Conservation (phyloP, 2,113 vertebrate species). For the Etia nguti region DNA sequence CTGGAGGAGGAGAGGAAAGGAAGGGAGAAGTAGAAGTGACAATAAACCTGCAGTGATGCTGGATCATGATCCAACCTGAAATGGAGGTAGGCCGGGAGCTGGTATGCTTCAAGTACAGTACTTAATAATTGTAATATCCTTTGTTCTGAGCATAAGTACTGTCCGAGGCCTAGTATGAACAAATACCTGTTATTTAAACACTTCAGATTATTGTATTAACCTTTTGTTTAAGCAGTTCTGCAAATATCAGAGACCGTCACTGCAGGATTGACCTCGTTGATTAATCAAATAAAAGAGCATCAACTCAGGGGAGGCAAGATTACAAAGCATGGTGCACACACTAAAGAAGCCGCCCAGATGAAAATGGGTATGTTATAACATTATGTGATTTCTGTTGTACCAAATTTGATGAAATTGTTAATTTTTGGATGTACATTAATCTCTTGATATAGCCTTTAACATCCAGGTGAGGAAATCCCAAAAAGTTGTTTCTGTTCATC, state of each 20-base stretch:
- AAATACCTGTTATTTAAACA: neutral
- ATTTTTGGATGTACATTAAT: neutral
- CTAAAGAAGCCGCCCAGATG: neutral
- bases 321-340: neutral
- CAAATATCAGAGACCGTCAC: neutral
- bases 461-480: neutral
- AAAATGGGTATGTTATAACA: neutral
- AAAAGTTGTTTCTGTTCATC: neutral
- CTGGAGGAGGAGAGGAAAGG: neutral
- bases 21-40: neutral
- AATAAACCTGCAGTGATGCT: neutral
- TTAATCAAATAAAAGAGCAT: neutral
- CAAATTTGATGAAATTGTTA: neutral
- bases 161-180: neutral
- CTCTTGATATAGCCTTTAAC: neutral
- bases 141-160: neutral
- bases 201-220: neutral
- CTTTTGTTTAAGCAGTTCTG: neutral
- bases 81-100: neutral
- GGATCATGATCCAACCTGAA: neutral
- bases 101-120: neutral
- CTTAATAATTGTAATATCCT: neutral
- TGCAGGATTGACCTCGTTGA: neutral
- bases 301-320: neutral
- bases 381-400: neutral